phyloP scores from a whole-genome alignment of 2,888 invertebrate species.

The Drosophila tripunctata region DNA sequence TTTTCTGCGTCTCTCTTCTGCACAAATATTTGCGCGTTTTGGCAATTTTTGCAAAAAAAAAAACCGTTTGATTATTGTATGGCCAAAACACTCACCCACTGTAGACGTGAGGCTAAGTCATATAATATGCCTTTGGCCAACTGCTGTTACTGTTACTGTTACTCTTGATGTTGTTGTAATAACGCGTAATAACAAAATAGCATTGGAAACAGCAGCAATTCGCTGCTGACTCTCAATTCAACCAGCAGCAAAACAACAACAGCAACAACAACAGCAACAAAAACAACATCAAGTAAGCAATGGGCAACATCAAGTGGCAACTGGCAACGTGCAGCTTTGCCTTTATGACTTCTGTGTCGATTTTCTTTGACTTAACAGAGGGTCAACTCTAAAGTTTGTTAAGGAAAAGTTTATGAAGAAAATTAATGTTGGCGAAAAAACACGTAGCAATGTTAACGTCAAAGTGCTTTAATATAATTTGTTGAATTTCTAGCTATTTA shows the following conservation, averaged over 20 bases:
- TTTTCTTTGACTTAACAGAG: slow-evolving; percentile 34
- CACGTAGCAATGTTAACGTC: no score
- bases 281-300: no score
- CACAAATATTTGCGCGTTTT: slow-evolving; percentile 68
- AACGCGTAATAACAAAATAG: slow-evolving; percentile 67
- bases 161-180: slow-evolving; percentile 55
- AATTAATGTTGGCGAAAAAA: no score
- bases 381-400: slow-evolving; percentile 18
- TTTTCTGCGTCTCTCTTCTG: slow-evolving; percentile 1
- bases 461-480: no score
- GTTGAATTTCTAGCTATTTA: no score
- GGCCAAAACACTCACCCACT: slow-evolving; percentile 26
- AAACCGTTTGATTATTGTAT: slow-evolving; percentile 68
- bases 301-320: slow-evolving; percentile 41
- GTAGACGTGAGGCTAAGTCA: slow-evolving; percentile 19
- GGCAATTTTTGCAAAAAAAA: slow-evolving; percentile 65
- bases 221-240: slow-evolving; percentile 57
- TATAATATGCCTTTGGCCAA: slow-evolving; percentile 50
- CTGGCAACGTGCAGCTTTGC: slow-evolving; percentile 55
- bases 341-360: slow-evolving; percentile 58
- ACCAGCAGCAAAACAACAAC: slow-evolving; percentile 56
- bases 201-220: slow-evolving; percentile 42
- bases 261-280: slow-evolving; percentile 27
- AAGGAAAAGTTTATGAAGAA: neutral
- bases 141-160: slow-evolving; percentile 50